Conservation (phyloP, 2,888 invertebrate species). For the Noctua janthina region DNA sequence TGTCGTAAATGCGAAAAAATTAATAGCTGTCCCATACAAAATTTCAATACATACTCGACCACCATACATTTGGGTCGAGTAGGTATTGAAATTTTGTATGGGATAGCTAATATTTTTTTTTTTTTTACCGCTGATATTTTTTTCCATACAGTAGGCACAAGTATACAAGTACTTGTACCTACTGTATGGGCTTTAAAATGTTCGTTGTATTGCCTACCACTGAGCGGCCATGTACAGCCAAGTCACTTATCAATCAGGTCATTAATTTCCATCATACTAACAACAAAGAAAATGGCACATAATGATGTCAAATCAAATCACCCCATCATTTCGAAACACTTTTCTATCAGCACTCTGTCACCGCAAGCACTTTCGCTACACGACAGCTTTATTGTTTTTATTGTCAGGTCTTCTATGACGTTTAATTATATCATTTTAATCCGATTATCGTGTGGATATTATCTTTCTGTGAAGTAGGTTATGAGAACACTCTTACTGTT, state of each 20-base stretch:
- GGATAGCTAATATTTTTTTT: too few relatives aligned
- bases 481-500: background rate
- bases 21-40: too few relatives aligned
- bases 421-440: slow-evolving; percentile 35
- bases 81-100: too few relatives aligned
- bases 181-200: too few relatives aligned
- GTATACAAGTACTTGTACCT: too few relatives aligned
- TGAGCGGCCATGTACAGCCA: background rate
- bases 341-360: slow-evolving; percentile 38
- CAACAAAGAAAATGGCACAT: slow-evolving; percentile 48
- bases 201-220: background rate
- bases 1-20: too few relatives aligned
- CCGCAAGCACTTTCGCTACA: slow-evolving; percentile 56
- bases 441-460: slow-evolving; percentile 33
- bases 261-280: slow-evolving; percentile 7
- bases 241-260: background rate
- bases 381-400: slow-evolving; percentile 40
- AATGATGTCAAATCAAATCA: slow-evolving; percentile 33
- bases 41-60: too few relatives aligned
- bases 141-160: too few relatives aligned
- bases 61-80: too few relatives aligned
- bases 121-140: too few relatives aligned
- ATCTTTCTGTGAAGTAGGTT: slow-evolving; percentile 42
- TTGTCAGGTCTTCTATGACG: slow-evolving; percentile 15
- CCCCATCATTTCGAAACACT: slow-evolving; percentile 50